Base-by-base conservation (phyloP, 2,113 vertebrate genomes). In the Gavia stellata region DNA sequence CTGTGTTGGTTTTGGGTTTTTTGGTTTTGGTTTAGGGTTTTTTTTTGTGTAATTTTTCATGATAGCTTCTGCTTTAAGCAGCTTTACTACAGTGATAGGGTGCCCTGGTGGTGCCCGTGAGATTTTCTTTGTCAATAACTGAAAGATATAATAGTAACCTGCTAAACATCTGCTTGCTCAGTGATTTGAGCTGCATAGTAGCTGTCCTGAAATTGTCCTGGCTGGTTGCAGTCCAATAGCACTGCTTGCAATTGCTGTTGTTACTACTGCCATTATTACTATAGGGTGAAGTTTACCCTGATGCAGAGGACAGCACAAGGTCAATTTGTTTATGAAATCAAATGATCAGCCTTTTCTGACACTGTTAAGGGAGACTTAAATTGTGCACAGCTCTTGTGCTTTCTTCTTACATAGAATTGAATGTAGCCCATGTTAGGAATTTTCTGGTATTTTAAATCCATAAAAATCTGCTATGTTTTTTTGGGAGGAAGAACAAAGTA, bases 121-220 rank as follows among this genome's bases (percentile, higher is more conserved):
- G 58, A 83, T 92, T 95, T 87, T 85, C 71, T 67, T 83, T 92
- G 85, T 93, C 95, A 93, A 34, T 83, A 94, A 70, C 47, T 66
- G 63, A 70, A 86, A 83, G 62, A 74, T 86, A 86, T 86, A 94
- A 83, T 81, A 86, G 38, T 31, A 90, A 78, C 75, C 75, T 90
- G 55, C 79, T 95, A 94, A 93, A 33, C 38, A 83, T 38, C 63
- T 93, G 61, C 80, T 92, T 80, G 63, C 55, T 94, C 71, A 62
- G 88, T 96, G 84, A 88, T 95, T 87, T 92, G 49, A 96, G 67
- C 81, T 88, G 38, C 67, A 47, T 8, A 66, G 85, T 45, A 91
- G 59, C 66, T 78, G n/a, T 71, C 21, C 63, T 81, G 79, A 96
- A 97, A 96, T 94, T 95, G 75, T 67, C 82, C 82, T 81, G 75